Evolutionary conservation across 2,888 invertebrate genomes (phyloP), one percentile per base, ranked within the genome.

Genomic region (Carabus problematicus): DNA sequence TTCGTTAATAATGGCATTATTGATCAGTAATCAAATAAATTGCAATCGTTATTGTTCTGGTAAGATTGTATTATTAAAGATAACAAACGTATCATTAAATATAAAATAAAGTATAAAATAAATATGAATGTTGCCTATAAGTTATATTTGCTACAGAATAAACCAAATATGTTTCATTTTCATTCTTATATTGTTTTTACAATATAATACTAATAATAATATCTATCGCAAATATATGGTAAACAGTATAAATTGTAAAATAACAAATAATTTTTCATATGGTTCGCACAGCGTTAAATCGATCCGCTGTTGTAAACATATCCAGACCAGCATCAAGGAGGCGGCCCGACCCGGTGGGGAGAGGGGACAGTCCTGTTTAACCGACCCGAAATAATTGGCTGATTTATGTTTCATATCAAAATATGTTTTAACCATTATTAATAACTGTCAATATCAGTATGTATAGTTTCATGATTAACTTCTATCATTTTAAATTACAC

Each of bases 211-310:
- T n/a, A 29, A 29, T 29, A 52, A 52, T 52, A 18, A 16, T 52
- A 52, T 52, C 19, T 52, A 52, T 43, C 56, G 55, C 56, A 64
- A 64, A 64, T 64, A 40, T 54, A 60, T 42, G 60, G 59, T 67
- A 67, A 67, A 67, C 60, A 67, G 60, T 67, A 67, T 67, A 67
- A 67, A 67, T 60, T 49, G 60, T 52, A 60, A 67, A 67, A 67
- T 54, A 67, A 67, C 67, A 52, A 60, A 67, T 60, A 60, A 67
- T 67, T 67, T 67, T 67, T 67, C 67, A 67, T 67, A 41, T 16
- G 29, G 60, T 62, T 18, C 14, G 12, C 11, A 52, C 18, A 52
- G 18, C 29, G 29, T 6, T 29, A 6, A 29, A 29, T 29, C 29
- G 29, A 29, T 29, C 29, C 29, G 29, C 6, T 29, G 29, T 29